phyloP scores from a whole-genome alignment of 2,888 invertebrate species.

The Pollenia angustigena region DNA sequence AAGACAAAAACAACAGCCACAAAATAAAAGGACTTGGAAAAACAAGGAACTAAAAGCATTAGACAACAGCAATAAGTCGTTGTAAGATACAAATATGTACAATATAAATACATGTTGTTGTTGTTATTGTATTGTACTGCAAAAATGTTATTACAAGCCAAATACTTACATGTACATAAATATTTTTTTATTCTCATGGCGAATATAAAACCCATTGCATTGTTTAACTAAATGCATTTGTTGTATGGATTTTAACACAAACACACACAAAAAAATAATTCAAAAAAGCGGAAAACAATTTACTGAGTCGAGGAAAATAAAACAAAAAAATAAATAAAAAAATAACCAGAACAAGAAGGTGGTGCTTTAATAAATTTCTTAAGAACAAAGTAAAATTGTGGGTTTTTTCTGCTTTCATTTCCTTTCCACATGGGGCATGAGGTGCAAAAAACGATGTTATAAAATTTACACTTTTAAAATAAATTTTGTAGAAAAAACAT shows the following conservation, averaged over 20 bases:
- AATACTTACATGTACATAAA: not conserved
- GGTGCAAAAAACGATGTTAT: slow-evolving; percentile 31
- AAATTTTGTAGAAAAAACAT: slow-evolving; percentile 2
- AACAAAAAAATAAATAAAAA: not conserved
- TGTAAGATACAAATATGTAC: not conserved
- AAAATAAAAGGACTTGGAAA: not conserved
- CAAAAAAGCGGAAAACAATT: slow-evolving; percentile 52
- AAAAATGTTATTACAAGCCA: no score
- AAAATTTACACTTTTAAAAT: slow-evolving; percentile 32
- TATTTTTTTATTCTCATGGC: not conserved
- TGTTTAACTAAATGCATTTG: slow-evolving; percentile 55
- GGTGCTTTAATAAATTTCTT: slow-evolving; percentile 31
- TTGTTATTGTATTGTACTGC: not conserved
- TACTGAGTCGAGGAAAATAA: slow-evolving; percentile 16
- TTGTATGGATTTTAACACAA: not conserved
- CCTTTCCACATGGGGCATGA: not conserved
- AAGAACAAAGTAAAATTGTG: slow-evolving; percentile 10
- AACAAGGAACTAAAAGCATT: slow-evolving; percentile 8
- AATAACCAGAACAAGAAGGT: slow-evolving; percentile 16
- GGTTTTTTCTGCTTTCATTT: not conserved
- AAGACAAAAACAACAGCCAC: slow-evolving; percentile 7
- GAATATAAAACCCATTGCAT: slow-evolving; percentile 33
- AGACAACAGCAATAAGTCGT: slow-evolving; percentile 52
- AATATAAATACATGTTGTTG: not conserved
- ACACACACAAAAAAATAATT: not conserved